Base-by-base conservation (phyloP, 2,888 invertebrate genomes). In the Polia nebulosa region DNA sequence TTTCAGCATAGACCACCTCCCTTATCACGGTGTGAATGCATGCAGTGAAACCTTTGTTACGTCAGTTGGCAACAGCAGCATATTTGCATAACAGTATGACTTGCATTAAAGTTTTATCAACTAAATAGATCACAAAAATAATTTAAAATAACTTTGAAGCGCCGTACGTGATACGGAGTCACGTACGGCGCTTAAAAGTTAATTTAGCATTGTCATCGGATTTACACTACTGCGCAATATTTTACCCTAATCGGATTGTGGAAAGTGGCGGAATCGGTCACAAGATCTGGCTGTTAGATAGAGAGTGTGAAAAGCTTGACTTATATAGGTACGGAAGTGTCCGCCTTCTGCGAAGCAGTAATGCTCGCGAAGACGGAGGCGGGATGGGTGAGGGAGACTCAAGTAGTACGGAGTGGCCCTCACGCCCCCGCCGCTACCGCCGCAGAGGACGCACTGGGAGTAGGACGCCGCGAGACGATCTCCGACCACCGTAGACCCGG, bases 161-260 rank as follows among this genome's bases (percentile, higher is more conserved):
- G n/a, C n/a, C 15, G 8, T 27, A 34, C 15, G 11, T 41, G 73
- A 36, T 9, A 41, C 8, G 6, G 22, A 25, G 45, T 25, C 45
- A 47, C 45, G 22, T 47, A 25, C 22, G 3, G 7, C 22, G 22
- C 45, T 47, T 44, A 15, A 36, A 36, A 45, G 5, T 22, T 27
- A 34, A 34, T 32, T 41, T 52, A 44, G 29, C 29, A 25, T 20
- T 52, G n/a, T 72, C 49, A 73, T 69, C 22, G 44, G 22, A 72
- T 72, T 66, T 73, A 36, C n/a, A 15, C n/a, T 20, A 44, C 29
- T 44, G 63, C n/a, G 44, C 36, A 29, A 52, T 20, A 51, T 72
- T 41, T 61, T 72, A 25, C 15, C 22, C n/a, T 73, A 72, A 72
- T 73, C 34, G 34, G 62, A 72, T 61, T 44, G 72, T 29, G 27